phyloP scores from a whole-genome alignment of 2,888 invertebrate species.

The Phalera bucephala region DNA sequence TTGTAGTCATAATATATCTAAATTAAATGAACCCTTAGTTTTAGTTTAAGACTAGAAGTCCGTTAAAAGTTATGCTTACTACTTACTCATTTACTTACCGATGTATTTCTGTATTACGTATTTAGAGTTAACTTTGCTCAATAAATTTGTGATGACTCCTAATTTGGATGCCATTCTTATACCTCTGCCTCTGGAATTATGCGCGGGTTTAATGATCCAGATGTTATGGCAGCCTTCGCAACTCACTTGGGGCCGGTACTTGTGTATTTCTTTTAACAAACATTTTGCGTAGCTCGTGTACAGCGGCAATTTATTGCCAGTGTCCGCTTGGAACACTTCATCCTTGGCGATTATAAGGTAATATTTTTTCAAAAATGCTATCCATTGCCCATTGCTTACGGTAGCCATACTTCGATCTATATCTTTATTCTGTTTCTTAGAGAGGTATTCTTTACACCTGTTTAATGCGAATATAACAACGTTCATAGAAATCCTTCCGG shows the following conservation, averaged over 20 bases:
- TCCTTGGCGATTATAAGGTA: slow-evolving; percentile 84
- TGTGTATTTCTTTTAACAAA: slow-evolving; percentile 82
- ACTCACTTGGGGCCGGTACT: slow-evolving; percentile 84
- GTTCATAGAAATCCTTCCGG: slow-evolving; percentile 80
- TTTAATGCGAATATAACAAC: slow-evolving; percentile 87
- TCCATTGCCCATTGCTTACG: slow-evolving; percentile 85
- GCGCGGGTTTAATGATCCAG: slow-evolving; percentile 95
- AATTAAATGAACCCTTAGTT: too few relatives aligned
- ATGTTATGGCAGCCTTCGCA: slow-evolving; percentile 92
- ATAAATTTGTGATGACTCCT: slow-evolving; percentile 86
- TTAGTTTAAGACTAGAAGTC: too few relatives aligned
- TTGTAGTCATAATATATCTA: too few relatives aligned
- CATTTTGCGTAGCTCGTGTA: slow-evolving; percentile 75
- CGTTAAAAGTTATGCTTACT: not conserved
- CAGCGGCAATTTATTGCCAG: slow-evolving; percentile 52
- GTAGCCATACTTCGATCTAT: slow-evolving; percentile 76
- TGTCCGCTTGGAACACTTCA: slow-evolving; percentile 71
- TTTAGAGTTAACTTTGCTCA: slow-evolving; percentile 83
- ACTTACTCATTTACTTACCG: slow-evolving; percentile 75
- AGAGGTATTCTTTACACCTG: slow-evolving; percentile 86
- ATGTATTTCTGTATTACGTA: slow-evolving; percentile 96
- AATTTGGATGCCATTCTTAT: slow-evolving; percentile 91
- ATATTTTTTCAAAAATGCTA: slow-evolving; percentile 85
- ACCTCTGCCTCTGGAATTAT: slow-evolving; percentile 91
- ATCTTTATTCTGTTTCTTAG: slow-evolving; percentile 84